Conservation (phyloP, 2,113 vertebrate genomes). For the Anguilla rostrata region DNA sequence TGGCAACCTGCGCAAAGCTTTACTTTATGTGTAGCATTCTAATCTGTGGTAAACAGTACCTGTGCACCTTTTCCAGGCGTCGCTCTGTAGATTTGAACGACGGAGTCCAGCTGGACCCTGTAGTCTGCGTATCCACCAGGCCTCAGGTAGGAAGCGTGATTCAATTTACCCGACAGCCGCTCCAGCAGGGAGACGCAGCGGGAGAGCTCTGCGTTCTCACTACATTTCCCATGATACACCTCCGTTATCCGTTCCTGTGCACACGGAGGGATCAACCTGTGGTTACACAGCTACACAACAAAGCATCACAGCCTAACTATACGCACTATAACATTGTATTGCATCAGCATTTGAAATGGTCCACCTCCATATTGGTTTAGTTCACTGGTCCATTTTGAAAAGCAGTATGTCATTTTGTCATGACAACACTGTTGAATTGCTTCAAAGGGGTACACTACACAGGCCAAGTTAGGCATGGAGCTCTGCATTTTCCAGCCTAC, state of each 20-base stretch:
- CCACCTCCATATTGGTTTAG: too few relatives aligned
- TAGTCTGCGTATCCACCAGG: slow-evolving; percentile 19
- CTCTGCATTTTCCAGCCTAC: too few relatives aligned
- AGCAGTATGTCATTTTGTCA: too few relatives aligned
- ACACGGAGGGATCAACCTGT: background rate
- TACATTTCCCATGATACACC: slow-evolving; percentile 18
- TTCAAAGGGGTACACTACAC: too few relatives aligned
- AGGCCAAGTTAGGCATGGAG: too few relatives aligned
- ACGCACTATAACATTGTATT: background rate
- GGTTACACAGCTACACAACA: background rate
- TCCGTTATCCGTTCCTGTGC: slow-evolving; percentile 8
- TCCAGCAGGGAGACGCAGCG: background rate
- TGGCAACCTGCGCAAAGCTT: too few relatives aligned
- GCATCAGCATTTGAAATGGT: background rate
- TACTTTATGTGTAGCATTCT: background rate
- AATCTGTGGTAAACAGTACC: slow-evolving; percentile 1
- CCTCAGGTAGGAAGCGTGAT: slow-evolving; percentile 7
- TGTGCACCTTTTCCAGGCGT: slow-evolving; percentile 11
- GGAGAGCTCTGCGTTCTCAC: slow-evolving; percentile 20
- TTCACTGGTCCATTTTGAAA: too few relatives aligned
- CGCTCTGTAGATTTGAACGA: slow-evolving; percentile 1
- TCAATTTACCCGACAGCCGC: background rate
- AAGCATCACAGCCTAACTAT: too few relatives aligned
- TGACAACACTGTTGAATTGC: too few relatives aligned
- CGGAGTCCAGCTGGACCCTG: background rate